These are phyloP conservation scores for Platichthys stellatus DNA, from an alignment of 2,113 vertebrate species.

Conservation along the genomic window DNA sequence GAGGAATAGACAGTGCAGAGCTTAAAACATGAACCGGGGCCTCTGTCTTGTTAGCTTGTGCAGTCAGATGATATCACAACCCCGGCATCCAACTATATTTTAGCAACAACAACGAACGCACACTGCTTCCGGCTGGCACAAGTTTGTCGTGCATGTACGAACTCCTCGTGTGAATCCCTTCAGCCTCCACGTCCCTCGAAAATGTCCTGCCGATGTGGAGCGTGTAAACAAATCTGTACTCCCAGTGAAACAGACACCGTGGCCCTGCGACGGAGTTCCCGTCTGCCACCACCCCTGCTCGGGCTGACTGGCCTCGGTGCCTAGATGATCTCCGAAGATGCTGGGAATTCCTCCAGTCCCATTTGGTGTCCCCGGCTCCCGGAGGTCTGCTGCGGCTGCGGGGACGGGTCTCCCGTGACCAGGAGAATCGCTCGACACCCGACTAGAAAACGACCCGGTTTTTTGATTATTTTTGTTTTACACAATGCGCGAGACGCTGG, in stretches of 20 bases:
- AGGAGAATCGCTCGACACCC: conserved; percentile 53
- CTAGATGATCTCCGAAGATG: conserved; percentile 68
- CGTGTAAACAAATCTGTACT: conserved; percentile 59
- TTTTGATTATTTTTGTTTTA: neutral
- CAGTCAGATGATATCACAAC: conserved; percentile 44
- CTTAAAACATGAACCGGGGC: conserved; percentile 50
- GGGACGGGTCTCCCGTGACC: conserved; percentile 69
- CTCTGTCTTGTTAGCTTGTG: conserved; percentile 56
- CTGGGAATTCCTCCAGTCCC: conserved; percentile 71
- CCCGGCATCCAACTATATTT: conserved; percentile 33
- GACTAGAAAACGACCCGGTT: conserved; percentile 47
- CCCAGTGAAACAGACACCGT: conserved; percentile 50
- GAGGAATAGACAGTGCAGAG: conserved; percentile 43
- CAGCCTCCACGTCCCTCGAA: conserved; percentile 62
- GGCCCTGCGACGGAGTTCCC: conserved; percentile 59
- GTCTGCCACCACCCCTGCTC: conserved; percentile 41
- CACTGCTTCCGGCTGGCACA: conserved; percentile 51
- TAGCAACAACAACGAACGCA: conserved; percentile 44
- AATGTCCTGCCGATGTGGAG: conserved; percentile 32
- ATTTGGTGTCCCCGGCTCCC: conserved; percentile 65
- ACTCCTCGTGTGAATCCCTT: conserved; percentile 48
- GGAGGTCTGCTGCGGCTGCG: conserved; percentile 58
- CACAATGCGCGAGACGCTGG: neutral
- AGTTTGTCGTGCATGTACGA: conserved; percentile 51
- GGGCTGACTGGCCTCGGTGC: conserved; percentile 49